Base-by-base conservation (phyloP, 2,888 invertebrate genomes). In the Euphydryas editha region DNA sequence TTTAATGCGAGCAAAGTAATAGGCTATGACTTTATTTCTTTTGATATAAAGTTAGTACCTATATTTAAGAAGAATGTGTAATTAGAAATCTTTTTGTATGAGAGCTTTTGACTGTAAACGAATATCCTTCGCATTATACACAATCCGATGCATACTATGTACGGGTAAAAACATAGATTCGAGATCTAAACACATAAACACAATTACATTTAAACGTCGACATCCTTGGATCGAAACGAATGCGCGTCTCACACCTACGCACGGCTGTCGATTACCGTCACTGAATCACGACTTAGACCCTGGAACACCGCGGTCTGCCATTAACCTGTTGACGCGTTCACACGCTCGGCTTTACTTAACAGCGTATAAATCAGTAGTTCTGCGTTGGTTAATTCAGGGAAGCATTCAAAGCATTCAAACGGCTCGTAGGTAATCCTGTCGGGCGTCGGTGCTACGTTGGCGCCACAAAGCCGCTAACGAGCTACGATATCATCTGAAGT, bases 381-480 rank as follows among this genome's bases (percentile, higher is more conserved):
- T 74, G 74, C 68, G 73, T 73, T 73, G 73, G 78, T 79, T 74
- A 80, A 78, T 73, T 72, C 72, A 72, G 74, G 79, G 78, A 82
- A 82, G 79, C 75, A 75, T 79, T 79, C 81, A 79, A 82, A 81
- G 80, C 78, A 79, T 69, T 69, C 61, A 65, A 67, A 80, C 77
- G 72, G 75, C 78, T 79, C 80, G 81, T 83, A 81, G 82, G 82
- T 84, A 86, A 86, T 85, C 82, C 83, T 81, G 86, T 81, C 85
- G 80, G 24, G 85, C 80, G 51, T 81, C 85, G 80, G 81, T 75
- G 79, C 72, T 82, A 80, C 83, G 88, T 87, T 85, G 88, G 89
- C 82, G 87, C 85, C 81, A 87, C 90, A 89, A 87, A 87, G 82
- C 83, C 81, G 82, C 88, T 90, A 90, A 91, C 89, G 88, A 90